phyloP scores from a whole-genome alignment of 2,888 invertebrate species.

The Dichetophora obliterata region DNA sequence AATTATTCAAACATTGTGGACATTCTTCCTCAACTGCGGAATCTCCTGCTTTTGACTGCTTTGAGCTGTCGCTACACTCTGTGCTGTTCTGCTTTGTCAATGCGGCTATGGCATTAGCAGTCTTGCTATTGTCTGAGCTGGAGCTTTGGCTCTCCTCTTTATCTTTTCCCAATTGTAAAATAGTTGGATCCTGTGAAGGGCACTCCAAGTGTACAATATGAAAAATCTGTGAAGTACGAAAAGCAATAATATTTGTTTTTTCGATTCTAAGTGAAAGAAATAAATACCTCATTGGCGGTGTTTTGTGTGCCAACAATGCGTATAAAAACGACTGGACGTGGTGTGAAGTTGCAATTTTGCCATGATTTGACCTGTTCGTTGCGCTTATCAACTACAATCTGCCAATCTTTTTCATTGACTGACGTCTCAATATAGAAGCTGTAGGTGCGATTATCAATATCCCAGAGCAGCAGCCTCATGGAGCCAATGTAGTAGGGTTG shows the following conservation, averaged over 20 bases:
- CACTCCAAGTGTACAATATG: constrained; percentile 99
- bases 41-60: background rate
- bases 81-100: constrained; percentile 15
- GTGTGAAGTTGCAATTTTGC: constrained; percentile 90
- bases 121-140: constrained; percentile 37
- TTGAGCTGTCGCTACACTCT: background rate
- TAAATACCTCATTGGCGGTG: constrained; percentile 91
- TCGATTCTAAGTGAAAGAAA: background rate
- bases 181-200: constrained; percentile 77
- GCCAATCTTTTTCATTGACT: constrained; percentile 93
- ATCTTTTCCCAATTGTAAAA: constrained; percentile 55
- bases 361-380: constrained; percentile 90
- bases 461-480: constrained; percentile 94
- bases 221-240: constrained; percentile 79
- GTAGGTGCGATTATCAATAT: constrained; percentile 95
- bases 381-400: constrained; percentile 88
- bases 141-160: constrained; percentile 51
- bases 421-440: constrained; percentile 97
- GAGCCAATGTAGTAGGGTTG: constrained; percentile 95
- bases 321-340: constrained; percentile 91
- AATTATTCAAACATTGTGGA: constrained; percentile 47
- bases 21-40: constrained; percentile 42
- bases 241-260: background rate
- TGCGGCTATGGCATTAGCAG: constrained; percentile 35
- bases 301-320: constrained; percentile 96